phyloP scores from a whole-genome alignment of 1,140 invertebrate genomes.

The Bombus cullumanus region DNA sequence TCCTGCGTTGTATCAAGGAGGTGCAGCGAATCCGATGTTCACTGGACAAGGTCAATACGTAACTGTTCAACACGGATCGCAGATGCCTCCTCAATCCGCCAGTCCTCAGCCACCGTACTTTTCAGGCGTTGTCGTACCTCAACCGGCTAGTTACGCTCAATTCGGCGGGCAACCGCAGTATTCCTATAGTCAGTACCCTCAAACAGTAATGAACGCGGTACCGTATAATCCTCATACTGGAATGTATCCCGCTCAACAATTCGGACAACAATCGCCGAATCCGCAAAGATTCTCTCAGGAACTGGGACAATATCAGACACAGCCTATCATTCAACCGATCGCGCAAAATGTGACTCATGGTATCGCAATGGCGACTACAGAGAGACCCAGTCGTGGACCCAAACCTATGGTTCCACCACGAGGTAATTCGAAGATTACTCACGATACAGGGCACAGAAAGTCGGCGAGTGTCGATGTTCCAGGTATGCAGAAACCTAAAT shows the following conservation, averaged over 20 bases:
- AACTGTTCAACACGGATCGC: slow-evolving; percentile 74
- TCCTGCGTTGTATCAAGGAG: slow-evolving; percentile 71
- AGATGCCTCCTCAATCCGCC: slow-evolving; percentile 74
- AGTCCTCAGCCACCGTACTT: slow-evolving; percentile 78
- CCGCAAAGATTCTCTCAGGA: slow-evolving; percentile 79
- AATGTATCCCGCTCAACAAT: slow-evolving; percentile 74
- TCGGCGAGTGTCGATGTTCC: slow-evolving; percentile 71
- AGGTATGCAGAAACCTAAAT: slow-evolving; percentile 58
- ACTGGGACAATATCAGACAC: slow-evolving; percentile 77
- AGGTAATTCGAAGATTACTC: slow-evolving; percentile 81
- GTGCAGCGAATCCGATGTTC: slow-evolving; percentile 72
- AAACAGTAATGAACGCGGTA: slow-evolving; percentile 77
- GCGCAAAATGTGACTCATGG: slow-evolving; percentile 75
- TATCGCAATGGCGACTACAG: slow-evolving; percentile 63
- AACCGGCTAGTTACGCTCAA: slow-evolving; percentile 73
- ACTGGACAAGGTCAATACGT: slow-evolving; percentile 77
- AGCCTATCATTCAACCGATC: slow-evolving; percentile 81
- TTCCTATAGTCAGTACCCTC: slow-evolving; percentile 78
- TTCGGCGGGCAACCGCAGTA: slow-evolving; percentile 72
- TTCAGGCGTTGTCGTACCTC: slow-evolving; percentile 71
- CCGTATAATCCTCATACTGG: slow-evolving; percentile 73
- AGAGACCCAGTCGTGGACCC: slow-evolving; percentile 75
- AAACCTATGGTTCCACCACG: slow-evolving; percentile 81
- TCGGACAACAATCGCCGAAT: slow-evolving; percentile 78
- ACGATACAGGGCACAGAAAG: slow-evolving; percentile 76